These are phyloP conservation scores for Epinotia ramella DNA, from an alignment of 2,888 invertebrate genomes.

Conservation along the genomic window DNA sequence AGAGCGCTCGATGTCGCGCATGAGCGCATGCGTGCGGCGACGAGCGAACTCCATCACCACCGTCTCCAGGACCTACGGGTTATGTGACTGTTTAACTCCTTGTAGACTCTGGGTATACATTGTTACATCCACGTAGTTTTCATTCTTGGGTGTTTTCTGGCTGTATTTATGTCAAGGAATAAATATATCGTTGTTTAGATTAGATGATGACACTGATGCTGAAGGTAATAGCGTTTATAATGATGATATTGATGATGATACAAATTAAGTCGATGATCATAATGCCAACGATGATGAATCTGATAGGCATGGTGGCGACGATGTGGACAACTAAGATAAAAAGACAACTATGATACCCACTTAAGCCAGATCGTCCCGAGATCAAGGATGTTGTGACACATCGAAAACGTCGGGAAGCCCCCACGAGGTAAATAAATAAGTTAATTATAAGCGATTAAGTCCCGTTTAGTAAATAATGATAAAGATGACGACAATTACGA, in stretches of 20 bases:
- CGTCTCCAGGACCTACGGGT: constrained; percentile 65
- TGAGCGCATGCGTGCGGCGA: constrained; percentile 66
- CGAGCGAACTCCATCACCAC: constrained; percentile 72
- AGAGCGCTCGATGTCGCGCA: constrained; percentile 66
- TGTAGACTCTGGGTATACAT: neutral
- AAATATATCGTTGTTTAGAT: too few relatives aligned
- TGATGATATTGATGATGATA: neutral
- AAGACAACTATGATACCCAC: neutral
- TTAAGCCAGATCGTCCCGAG: too few relatives aligned
- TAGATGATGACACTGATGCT: too few relatives aligned
- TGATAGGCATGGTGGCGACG: neutral
- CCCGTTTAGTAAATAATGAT: neutral
- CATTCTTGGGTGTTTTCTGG: too few relatives aligned
- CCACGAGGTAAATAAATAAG: too few relatives aligned
- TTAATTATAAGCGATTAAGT: too few relatives aligned
- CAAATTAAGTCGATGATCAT: neutral
- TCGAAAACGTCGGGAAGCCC: too few relatives aligned
- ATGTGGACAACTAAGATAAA: too few relatives aligned
- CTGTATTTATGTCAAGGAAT: too few relatives aligned
- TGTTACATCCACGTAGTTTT: too few relatives aligned
- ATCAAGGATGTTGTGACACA: too few relatives aligned
- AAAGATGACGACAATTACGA: neutral
- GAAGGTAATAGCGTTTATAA: neutral
- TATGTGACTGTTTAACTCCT: neutral
- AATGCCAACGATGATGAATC: neutral